Evolutionary conservation across 1,140 invertebrate species (phyloP).

Genomic region (Andrena cerasifolii): DNA sequence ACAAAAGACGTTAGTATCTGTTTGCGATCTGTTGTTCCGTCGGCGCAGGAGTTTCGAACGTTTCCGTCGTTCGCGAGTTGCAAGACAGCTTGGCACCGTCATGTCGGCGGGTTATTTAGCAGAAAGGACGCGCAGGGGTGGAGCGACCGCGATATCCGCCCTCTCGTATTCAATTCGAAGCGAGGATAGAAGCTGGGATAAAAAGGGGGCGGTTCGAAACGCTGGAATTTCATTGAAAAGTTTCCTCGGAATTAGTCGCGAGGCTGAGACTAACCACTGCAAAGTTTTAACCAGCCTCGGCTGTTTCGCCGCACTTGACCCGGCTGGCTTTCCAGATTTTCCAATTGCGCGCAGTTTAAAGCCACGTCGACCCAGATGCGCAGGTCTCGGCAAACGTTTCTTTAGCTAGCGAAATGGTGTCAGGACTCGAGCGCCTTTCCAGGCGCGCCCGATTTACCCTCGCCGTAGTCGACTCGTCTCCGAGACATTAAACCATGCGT

Average conservation of each 20-base stretch:
- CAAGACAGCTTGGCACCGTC: not conserved
- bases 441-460: no score
- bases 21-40: no score
- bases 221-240: constrained; percentile 27
- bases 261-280: not conserved
- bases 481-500: not conserved
- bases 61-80: not conserved
- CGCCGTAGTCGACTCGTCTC: no score
- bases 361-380: no score
- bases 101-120: not conserved
- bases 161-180: not conserved
- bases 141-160: not conserved
- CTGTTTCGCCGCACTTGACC: no score
- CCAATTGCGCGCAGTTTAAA: no score
- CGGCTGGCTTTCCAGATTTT: no score
- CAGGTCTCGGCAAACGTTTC: no score
- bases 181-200: not conserved
- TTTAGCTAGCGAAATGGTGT: no score
- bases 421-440: no score
- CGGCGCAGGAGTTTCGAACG: not conserved
- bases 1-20: no score
- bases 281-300: not conserved
- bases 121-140: not conserved
- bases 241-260: constrained; percentile 20
- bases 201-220: not conserved